Percentiles rank a stretch among this genome's conserved stretches.
Conservation (phyloP, 2,888 invertebrate species). For the Timema cristinae region DNA sequence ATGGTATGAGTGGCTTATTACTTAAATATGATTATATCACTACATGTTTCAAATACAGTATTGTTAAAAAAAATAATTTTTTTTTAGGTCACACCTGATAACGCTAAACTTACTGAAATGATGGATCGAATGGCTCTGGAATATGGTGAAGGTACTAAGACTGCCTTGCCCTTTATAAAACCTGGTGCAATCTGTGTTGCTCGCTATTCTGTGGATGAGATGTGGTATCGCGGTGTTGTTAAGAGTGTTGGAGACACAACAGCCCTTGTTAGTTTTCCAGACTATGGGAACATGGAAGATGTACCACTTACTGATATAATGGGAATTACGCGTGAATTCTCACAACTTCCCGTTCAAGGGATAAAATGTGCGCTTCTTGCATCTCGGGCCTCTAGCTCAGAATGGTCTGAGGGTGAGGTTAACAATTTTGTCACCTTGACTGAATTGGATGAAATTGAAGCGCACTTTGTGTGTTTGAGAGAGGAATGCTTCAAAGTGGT, state of each 20-base stretch:
- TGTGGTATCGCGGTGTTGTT: slow-evolving; percentile 36
- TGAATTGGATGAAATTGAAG: slow-evolving; percentile 37
- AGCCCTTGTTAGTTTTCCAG: slow-evolving; percentile 35
- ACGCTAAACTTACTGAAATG: slow-evolving; percentile 33
- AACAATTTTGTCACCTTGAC: slow-evolving; percentile 34
- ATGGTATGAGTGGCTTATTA: no score
- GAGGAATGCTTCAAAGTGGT: slow-evolving; percentile 38
- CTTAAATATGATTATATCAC: no score
- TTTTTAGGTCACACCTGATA: slow-evolving; percentile 12
- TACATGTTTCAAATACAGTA: no score
- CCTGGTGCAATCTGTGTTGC: slow-evolving; percentile 39
- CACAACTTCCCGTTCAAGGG: slow-evolving; percentile 20
- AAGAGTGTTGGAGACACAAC: slow-evolving; percentile 20
- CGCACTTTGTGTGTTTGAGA: slow-evolving; percentile 38
- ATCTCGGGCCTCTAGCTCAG: slow-evolving; percentile 10
- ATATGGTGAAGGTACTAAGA: slow-evolving; percentile 23
- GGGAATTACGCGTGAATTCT: slow-evolving; percentile 20
- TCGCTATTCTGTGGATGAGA: slow-evolving; percentile 38
- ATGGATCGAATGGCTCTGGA: slow-evolving; percentile 38
- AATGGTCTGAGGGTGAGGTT: slow-evolving; percentile 33
- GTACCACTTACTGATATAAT: slow-evolving; percentile 29
- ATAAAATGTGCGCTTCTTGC: slow-evolving; percentile 19
- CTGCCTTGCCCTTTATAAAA: slow-evolving; percentile 25
- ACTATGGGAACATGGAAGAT: slow-evolving; percentile 36
- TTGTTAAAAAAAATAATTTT: not conserved